Evolutionary conservation across 2,888 invertebrate species (phyloP).

Genomic region (Eucriotettix oculatus): DNA sequence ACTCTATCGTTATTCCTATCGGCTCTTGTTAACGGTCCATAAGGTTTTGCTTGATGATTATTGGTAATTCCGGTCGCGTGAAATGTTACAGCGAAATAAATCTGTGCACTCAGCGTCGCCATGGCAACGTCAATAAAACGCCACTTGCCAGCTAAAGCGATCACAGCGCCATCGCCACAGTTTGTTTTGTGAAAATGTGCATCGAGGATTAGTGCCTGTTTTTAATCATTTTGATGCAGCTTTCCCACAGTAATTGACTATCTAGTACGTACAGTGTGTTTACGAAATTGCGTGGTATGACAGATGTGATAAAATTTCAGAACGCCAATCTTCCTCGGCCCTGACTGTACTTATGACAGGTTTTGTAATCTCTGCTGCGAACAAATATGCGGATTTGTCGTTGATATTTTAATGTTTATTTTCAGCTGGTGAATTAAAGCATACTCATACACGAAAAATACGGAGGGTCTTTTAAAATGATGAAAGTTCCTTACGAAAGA

Average conservation of each 20-base stretch:
- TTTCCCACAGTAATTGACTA: neutral
- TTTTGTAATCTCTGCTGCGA: neutral
- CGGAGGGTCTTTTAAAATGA: too few relatives aligned
- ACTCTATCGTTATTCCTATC: neutral
- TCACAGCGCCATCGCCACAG: neutral
- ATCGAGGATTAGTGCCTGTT: neutral
- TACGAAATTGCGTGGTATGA: neutral
- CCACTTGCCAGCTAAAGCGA: slow-evolving; percentile 5
- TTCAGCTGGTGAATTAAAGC: neutral
- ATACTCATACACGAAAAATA: too few relatives aligned
- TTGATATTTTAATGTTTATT: neutral
- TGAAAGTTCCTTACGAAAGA: too few relatives aligned
- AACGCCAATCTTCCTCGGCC: neutral
- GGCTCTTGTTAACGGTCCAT: slow-evolving; percentile 4
- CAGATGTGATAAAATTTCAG: neutral
- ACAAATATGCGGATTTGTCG: neutral
- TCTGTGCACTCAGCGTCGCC: slow-evolving; percentile 2
- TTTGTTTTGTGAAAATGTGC: neutral
- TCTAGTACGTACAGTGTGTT: neutral
- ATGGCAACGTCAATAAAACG: slow-evolving; percentile 7
- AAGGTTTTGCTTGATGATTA: slow-evolving; percentile 7
- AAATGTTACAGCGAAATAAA: slow-evolving; percentile 7
- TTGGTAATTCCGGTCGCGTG: slow-evolving; percentile 7
- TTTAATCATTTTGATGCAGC: neutral
- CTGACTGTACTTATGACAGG: neutral